These are phyloP conservation scores for Hozukius guyotensis DNA, from an alignment of 2,797 vertebrate genomes.

Conservation along the genomic window DNA sequence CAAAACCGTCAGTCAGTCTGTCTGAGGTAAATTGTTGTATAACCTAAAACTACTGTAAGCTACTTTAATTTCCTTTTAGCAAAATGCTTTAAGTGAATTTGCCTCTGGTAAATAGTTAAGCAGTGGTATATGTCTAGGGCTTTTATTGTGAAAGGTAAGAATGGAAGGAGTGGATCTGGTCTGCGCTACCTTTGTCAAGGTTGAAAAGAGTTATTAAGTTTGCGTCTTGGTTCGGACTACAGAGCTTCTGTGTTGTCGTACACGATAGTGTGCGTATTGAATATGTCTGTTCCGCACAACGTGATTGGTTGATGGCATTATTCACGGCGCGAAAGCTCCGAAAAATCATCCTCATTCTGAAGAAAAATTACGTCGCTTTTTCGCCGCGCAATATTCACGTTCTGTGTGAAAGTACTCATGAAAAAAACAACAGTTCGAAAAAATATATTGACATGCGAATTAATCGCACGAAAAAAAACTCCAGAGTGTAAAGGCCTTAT, in stretches of 20 bases:
- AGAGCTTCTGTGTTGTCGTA: neutral
- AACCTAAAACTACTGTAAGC: too few relatives aligned
- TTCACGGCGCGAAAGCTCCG: neutral
- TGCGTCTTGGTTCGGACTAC: too few relatives aligned
- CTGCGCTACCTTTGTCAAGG: too few relatives aligned
- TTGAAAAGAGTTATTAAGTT: too few relatives aligned
- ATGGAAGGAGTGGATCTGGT: neutral
- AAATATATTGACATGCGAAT: neutral
- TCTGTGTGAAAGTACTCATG: neutral
- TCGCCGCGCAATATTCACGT: accelerated
- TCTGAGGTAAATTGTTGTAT: too few relatives aligned
- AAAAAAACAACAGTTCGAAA: too few relatives aligned
- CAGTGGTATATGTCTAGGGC: neutral
- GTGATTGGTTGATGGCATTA: neutral
- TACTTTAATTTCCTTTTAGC: too few relatives aligned
- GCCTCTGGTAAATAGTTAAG: neutral
- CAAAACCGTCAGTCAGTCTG: too few relatives aligned
- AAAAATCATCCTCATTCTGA: too few relatives aligned
- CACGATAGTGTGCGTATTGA: neutral
- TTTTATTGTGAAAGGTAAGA: neutral
- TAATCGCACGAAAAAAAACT: neutral
- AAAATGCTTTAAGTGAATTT: too few relatives aligned
- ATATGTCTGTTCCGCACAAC: neutral
- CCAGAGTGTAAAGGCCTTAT: too few relatives aligned
- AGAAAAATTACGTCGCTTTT: accelerated